Base-by-base conservation (phyloP, 2,113 vertebrate species). In the Tiliqua scincoides region DNA sequence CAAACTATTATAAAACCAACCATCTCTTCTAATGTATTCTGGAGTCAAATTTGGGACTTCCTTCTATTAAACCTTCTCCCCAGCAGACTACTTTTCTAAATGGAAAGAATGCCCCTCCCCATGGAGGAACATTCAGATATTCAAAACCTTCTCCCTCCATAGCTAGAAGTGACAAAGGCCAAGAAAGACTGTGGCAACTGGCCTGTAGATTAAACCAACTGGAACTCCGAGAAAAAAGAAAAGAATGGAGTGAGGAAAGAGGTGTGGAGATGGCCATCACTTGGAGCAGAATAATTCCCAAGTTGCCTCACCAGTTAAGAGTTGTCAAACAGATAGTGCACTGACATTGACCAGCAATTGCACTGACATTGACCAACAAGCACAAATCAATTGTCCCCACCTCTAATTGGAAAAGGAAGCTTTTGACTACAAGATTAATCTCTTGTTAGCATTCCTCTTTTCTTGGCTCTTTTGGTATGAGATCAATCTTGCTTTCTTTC, bases 401-500 rank as follows among this genome's bases (percentile, higher is more conserved):
- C 17, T 0, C 9, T 12, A 76, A 74, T 67, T 37, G 63, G 62
- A 76, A 23, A 67, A 84, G 25, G 0, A 0, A 83, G 37, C 4
- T 4, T 30, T 82, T 21, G 0, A 0, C 81, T 0, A 5, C 0
- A 9, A 78, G 82, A 86, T 82, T 67, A 67, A 73, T 63, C 4
- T 1, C 21, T 23, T 9, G 0, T 62, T 23, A 15, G n/a, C 17
- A 48, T 3, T 79, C 76, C 72, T 65, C 32, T 72, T 73, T 52
- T 52, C 71, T 3, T 18, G n/a, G 67, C 12, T 25, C 67, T 79
- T 32, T 72, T 3, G 20, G 79, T 62, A 2, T 21, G 48, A 75
- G 87, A 88, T 89, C 81, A 88, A 85, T 82, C 90, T 4, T 43
- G 1, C 35, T 27, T 27, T 72, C 43, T 76, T 18, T 84, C 2